These are phyloP conservation scores for Polypedilum pembai DNA, from an alignment of 1,140 invertebrate species.

Conservation along the genomic window DNA sequence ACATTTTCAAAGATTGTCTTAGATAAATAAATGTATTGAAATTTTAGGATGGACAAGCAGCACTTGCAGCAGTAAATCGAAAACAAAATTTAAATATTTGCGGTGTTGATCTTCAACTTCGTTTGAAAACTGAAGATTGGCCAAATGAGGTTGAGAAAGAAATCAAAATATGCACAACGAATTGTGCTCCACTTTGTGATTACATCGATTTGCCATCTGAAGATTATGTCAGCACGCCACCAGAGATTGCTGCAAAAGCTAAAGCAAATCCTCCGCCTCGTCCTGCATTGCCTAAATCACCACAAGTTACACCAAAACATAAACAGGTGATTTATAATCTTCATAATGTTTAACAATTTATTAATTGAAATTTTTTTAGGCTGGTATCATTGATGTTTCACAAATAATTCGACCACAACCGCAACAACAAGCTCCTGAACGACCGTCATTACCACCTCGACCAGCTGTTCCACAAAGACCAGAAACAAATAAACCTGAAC, in stretches of 20 bases:
- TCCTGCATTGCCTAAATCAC: constrained; percentile 49
- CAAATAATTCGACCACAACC: constrained; percentile 46
- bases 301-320: constrained; percentile 43
- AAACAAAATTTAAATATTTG: constrained; percentile 53
- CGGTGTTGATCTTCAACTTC: constrained; percentile 59
- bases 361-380: constrained; percentile 34
- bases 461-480: constrained; percentile 34
- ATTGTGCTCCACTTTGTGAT: constrained; percentile 65
- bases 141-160: constrained; percentile 69
- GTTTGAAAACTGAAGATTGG: constrained; percentile 82
- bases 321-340: constrained; percentile 32
- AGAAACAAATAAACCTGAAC: constrained; percentile 36
- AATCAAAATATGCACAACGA: constrained; percentile 72
- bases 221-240: constrained; percentile 36
- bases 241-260: constrained; percentile 44
- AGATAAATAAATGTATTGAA: background rate
- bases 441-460: constrained; percentile 35
- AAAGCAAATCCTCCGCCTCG: constrained; percentile 52
- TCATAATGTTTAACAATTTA: constrained; percentile 35
- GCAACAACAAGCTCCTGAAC: constrained; percentile 46
- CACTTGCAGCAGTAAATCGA: constrained; percentile 60
- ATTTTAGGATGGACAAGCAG: constrained; percentile 61
- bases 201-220: constrained; percentile 35
- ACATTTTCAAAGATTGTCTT: background rate
- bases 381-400: constrained; percentile 37